Evolutionary conservation across 2,888 invertebrate species (phyloP), one percentile per base, ranked within the genome.

Genomic region (Liodrosophila aerea): DNA sequence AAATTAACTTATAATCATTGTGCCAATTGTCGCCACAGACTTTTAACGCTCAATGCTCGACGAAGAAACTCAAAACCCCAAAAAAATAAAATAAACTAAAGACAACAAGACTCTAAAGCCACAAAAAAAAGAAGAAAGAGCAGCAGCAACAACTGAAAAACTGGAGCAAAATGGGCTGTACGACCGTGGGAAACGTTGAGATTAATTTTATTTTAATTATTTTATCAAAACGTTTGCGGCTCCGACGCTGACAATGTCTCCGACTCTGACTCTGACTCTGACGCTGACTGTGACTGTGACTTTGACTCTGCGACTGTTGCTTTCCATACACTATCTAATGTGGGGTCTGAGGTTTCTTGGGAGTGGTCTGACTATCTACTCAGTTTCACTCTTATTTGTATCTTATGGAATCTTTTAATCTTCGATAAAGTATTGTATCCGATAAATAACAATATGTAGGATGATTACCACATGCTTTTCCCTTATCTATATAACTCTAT

Each of bases 151-250:
- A 34, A 45, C 39, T 29, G 39, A 34, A 61, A 70, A 73, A 73
- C 72, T 71, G 72, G 71, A 75, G 72, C 72, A 70, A 70, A 69
- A 69, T 70, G 73, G 22, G 39, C 69, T 52, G 54, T 18, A 49
- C 13, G 64, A 81, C 75, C 86, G 86, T 81, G 81, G 86, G 86
- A 81, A 81, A 64, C 72, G 58, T 13, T 45, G 66, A 81, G 86
- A 84, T 80, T 85, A 85, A 67, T 73, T 76, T 81, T 66, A 74
- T 85, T 80, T 80, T 81, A 84, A 84, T 85, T 85, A 81, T 85
- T 80, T 80, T 80, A 80, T 80, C 80, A 84, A 73, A 78, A 61
- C 84, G 52, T 84, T 81, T 84, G 82, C 50, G 82, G 70, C 76
- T 75, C 61, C 11, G 27, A 27, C 40, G 7, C 76, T 53, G 73